These are phyloP conservation scores for Cataglyphis albicans DNA, from an alignment of 2,888 invertebrate species.

Conservation along the genomic window DNA sequence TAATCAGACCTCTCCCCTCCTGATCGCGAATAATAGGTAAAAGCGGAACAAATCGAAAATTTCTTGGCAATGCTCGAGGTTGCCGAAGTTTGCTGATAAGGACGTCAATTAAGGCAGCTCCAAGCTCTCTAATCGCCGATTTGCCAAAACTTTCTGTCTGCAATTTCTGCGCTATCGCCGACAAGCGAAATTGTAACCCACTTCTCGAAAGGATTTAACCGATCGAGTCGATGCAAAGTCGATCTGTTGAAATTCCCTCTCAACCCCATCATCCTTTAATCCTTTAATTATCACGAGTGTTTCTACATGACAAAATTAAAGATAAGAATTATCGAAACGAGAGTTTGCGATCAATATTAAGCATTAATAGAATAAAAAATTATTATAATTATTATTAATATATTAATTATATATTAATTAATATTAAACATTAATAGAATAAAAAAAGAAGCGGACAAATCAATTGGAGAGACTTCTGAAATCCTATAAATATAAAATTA, in stretches of 20 bases:
- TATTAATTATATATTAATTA: too few relatives aligned
- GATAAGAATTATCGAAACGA: background rate
- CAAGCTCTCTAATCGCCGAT: constrained; percentile 69
- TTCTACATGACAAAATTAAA: background rate
- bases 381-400: too few relatives aligned
- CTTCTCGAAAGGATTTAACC: constrained; percentile 37
- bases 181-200: constrained; percentile 51
- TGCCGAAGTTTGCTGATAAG: constrained; percentile 71
- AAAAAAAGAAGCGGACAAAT: background rate
- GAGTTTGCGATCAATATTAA: background rate
- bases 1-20: constrained; percentile 4
- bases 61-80: constrained; percentile 71
- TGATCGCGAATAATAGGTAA: constrained; percentile 40
- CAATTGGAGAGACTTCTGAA: background rate
- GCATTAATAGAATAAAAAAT: background rate
- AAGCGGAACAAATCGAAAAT: constrained; percentile 68
- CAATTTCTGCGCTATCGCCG: constrained; percentile 71
- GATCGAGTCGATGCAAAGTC: constrained; percentile 11
- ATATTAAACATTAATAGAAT: background rate
- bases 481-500: background rate
- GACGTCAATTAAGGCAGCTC: constrained; percentile 62
- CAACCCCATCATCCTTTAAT: background rate
- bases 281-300: background rate
- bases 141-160: constrained; percentile 73
- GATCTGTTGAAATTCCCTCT: background rate